Evolutionary conservation across 2,888 invertebrate genomes (phyloP).

Genomic region (Ophion slaviceki): DNA sequence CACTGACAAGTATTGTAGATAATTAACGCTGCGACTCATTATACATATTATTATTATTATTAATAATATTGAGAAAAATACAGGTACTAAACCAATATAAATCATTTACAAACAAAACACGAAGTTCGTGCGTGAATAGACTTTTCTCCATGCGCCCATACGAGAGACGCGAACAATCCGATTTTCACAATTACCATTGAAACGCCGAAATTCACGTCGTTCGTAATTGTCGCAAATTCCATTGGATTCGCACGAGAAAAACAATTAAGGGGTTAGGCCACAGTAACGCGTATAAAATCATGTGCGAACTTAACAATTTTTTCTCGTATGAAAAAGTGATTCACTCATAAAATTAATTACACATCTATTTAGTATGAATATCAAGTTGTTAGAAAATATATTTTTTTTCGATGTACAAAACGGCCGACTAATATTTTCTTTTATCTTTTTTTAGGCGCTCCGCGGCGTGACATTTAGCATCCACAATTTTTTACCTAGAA

Average conservation of each 20-base stretch:
- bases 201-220: background rate
- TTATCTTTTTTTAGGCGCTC: too few relatives aligned
- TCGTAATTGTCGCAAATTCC: background rate
- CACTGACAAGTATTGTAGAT: slow-evolving; percentile 83
- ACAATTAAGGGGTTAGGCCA: too few relatives aligned
- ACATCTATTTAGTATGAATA: too few relatives aligned
- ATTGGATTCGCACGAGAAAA: background rate
- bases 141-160: slow-evolving; percentile 35
- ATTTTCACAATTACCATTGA: slow-evolving; percentile 17
- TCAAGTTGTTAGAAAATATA: too few relatives aligned
- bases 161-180: slow-evolving; percentile 18
- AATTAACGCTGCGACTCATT: slow-evolving; percentile 81
- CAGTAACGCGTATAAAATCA: too few relatives aligned
- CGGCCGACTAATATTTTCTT: too few relatives aligned
- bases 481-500: too few relatives aligned
- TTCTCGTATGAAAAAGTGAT: too few relatives aligned
- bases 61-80: slow-evolving; percentile 74
- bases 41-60: slow-evolving; percentile 77
- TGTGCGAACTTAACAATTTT: too few relatives aligned
- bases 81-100: slow-evolving; percentile 73
- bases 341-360: too few relatives aligned
- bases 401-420: too few relatives aligned
- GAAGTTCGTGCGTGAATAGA: slow-evolving; percentile 35
- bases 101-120: slow-evolving; percentile 64
- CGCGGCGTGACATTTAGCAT: too few relatives aligned